Percentiles rank a stretch among this genome's conserved stretches.
Conservation (phyloP, 92 coral and sea anemone genomes). For the Actinostola sp. region DNA sequence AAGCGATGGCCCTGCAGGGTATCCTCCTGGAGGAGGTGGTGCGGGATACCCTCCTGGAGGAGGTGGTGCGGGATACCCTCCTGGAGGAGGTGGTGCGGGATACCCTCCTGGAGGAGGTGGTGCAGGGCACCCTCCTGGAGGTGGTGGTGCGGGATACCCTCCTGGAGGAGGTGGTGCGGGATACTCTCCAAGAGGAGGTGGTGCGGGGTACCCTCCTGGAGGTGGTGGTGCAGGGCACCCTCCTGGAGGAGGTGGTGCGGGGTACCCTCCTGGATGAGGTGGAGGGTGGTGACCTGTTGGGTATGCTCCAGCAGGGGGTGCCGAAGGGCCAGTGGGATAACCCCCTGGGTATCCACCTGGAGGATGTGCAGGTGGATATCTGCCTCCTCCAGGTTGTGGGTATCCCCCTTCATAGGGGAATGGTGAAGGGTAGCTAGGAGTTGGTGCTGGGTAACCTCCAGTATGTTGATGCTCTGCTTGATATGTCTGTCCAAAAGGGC, state of each 20-base stretch:
- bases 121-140: no score
- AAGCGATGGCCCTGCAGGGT: no score
- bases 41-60: no score
- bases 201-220: background rate
- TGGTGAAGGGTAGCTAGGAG: constrained; percentile 22
- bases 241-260: constrained; percentile 24
- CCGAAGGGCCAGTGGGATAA: constrained; percentile 21
- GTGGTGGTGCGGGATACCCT: no score
- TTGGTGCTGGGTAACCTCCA: constrained; percentile 16
- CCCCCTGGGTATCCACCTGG: constrained; percentile 28
- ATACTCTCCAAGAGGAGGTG: no score
- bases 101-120: no score
- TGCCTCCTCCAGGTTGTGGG: constrained; percentile 9
- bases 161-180: no score
- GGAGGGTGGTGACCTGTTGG: constrained; percentile 42
- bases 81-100: no score
- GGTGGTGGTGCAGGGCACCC: constrained; percentile 40
- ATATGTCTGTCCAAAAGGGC: constrained; percentile 64
- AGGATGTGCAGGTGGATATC: background rate
- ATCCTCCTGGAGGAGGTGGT: no score
- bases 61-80: no score
- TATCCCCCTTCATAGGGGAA: constrained; percentile 13
- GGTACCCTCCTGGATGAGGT: background rate
- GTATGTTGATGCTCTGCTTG: constrained; percentile 46
- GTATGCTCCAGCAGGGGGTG: constrained; percentile 41